These are phyloP conservation scores for Hedya salicella DNA, from an alignment of 2,888 invertebrate species.

Conservation along the genomic window DNA sequence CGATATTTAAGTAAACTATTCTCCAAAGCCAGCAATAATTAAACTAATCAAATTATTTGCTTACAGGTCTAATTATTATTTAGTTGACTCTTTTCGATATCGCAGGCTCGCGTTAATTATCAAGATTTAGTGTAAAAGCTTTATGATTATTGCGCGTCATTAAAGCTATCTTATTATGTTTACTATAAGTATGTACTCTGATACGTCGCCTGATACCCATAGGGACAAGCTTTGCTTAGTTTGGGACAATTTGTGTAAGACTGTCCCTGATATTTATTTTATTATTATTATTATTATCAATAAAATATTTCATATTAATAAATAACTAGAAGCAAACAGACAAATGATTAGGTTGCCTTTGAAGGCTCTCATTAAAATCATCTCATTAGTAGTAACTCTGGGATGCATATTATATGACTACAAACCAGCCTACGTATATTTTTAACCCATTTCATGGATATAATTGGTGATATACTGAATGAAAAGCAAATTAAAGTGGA, in stretches of 20 bases:
- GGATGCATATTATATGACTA: background rate
- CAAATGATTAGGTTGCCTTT: constrained; percentile 13
- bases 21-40: constrained; percentile 2
- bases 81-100: constrained; percentile 9
- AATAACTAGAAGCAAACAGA: no score
- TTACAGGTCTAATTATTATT: constrained; percentile 17
- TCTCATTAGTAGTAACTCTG: constrained; percentile 27
- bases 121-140: background rate
- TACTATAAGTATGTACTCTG: background rate
- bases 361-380: constrained; percentile 28
- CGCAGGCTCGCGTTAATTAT: constrained; percentile 19
- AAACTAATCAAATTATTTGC: constrained; percentile 14
- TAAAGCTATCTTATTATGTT: constrained; percentile 7
- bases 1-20: background rate
- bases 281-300: no score
- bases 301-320: no score
- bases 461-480: constrained; percentile 8
- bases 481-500: background rate
- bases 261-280: no score
- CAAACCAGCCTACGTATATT: background rate
- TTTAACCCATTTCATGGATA: constrained; percentile 3
- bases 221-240: no score
- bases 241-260: no score
- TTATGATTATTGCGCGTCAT: constrained; percentile 25
- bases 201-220: no score